These are phyloP conservation scores for Heterodera filipjevi DNA, from an alignment of 2,888 invertebrate genomes.

Conservation along the genomic window DNA sequence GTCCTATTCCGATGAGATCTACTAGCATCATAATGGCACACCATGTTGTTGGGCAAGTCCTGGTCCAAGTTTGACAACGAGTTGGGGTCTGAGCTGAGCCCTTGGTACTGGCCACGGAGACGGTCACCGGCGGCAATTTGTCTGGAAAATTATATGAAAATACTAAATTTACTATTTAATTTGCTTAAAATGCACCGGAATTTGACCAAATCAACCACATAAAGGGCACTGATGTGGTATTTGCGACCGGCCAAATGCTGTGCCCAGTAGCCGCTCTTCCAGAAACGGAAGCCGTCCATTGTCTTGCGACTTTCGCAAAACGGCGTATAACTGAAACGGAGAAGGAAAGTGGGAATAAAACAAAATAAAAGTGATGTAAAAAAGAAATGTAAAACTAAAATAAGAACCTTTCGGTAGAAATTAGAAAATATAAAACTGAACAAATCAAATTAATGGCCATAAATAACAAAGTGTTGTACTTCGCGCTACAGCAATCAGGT, in stretches of 20 bases:
- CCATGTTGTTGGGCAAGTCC: conserved; percentile 84
- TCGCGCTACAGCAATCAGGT: too few species aligned
- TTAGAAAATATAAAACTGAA: too few species aligned
- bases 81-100: conserved; percentile 97
- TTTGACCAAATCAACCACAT: conserved; percentile 93
- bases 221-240: conserved; percentile 84
- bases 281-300: conserved; percentile 98
- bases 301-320: conserved; percentile 96
- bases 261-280: conserved; percentile 99
- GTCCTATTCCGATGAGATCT: too few species aligned
- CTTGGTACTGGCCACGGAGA: conserved; percentile 95
- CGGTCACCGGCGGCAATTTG: conserved; percentile 97
- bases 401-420: too few species aligned
- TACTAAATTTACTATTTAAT: background rate
- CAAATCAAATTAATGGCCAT: too few species aligned
- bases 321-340: conserved; percentile 80
- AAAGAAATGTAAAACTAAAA: too few species aligned
- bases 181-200: conserved; percentile 74
- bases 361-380: too few species aligned
- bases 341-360: background rate
- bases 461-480: too few species aligned
- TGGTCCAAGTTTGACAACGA: conserved; percentile 91
- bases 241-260: conserved; percentile 91
- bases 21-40: background rate
- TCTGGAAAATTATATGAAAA: background rate